phyloP scores from a whole-genome alignment of 2,797 vertebrate genomes.

The Amblyopsis hoosieri region DNA sequence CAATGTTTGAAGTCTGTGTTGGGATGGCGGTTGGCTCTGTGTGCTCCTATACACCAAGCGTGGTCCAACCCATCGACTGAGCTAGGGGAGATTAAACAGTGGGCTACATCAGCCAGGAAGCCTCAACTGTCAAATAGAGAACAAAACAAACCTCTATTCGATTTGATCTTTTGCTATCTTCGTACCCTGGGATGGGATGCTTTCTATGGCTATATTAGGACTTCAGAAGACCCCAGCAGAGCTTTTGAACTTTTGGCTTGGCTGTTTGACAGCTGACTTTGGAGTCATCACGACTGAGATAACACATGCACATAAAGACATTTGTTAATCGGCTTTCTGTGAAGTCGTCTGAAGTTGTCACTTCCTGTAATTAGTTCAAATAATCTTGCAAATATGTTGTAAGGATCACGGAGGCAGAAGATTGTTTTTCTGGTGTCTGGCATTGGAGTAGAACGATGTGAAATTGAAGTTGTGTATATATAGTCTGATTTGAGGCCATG shows the following conservation, averaged over 20 bases:
- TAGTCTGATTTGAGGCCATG: too few relatives aligned
- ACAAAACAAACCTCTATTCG: slow-evolving; percentile 61
- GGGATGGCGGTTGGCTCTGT: slow-evolving; percentile 10
- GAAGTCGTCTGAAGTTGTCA: slow-evolving; percentile 17
- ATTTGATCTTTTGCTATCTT: slow-evolving; percentile 51
- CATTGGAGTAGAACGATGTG: too few relatives aligned
- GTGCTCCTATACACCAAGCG: slow-evolving; percentile 10
- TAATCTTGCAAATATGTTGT: slow-evolving; percentile 3
- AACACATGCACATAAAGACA: not conserved
- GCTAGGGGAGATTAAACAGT: slow-evolving; percentile 61
- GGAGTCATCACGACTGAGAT: slow-evolving; percentile 23
- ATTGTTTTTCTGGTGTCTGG: too few relatives aligned
- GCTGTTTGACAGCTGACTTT: slow-evolving; percentile 35
- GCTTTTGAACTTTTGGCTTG: slow-evolving; percentile 53
- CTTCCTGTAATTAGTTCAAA: slow-evolving; percentile 6
- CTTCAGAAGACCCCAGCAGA: slow-evolving; percentile 45
- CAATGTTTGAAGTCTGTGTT: slow-evolving; percentile 22
- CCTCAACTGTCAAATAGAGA: slow-evolving; percentile 48
- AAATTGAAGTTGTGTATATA: too few relatives aligned
- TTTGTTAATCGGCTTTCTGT: slow-evolving; percentile 12
- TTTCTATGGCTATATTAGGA: slow-evolving; percentile 62
- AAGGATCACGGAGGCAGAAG: not conserved
- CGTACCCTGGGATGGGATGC: slow-evolving; percentile 38
- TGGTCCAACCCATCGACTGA: slow-evolving; percentile 22
- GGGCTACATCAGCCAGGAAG: slow-evolving; percentile 44